Conservation (phyloP, 2,888 invertebrate genomes). For the Spisula solida region DNA sequence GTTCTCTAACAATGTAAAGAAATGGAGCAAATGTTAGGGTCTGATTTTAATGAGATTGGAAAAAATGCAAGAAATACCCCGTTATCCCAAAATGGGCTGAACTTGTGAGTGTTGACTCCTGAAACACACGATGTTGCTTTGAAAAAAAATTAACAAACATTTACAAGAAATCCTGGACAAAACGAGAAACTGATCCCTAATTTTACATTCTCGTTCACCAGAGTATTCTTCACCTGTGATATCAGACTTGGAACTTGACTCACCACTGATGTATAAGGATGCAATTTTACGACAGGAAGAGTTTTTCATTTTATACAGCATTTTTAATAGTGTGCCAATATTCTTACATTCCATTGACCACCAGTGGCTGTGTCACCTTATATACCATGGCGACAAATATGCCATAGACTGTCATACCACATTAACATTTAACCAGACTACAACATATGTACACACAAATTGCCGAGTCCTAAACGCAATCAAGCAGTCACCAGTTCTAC, state of each 20-base stretch:
- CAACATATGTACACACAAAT: too few relatives aligned
- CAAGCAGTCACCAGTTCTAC: too few relatives aligned
- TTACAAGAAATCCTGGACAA: constrained; percentile 21
- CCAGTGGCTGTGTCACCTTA: background rate
- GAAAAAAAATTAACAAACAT: constrained; percentile 54
- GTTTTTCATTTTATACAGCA: constrained; percentile 20
- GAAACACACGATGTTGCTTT: constrained; percentile 75
- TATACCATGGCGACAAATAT: background rate
- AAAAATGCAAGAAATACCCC: constrained; percentile 70
- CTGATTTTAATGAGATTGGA: too few relatives aligned
- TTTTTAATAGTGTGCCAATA: background rate
- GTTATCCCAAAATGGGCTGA: constrained; percentile 78
- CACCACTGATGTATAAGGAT: too few relatives aligned
- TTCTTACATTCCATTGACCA: background rate
- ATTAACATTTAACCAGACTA: background rate
- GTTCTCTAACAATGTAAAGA: too few relatives aligned
- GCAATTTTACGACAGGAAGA: background rate
- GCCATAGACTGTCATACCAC: background rate
- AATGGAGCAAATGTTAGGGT: too few relatives aligned
- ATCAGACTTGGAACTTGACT: too few relatives aligned
- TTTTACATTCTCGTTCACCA: background rate
- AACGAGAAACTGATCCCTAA: constrained; percentile 1
- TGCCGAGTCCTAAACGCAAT: too few relatives aligned
- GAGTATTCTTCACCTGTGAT: too few relatives aligned
- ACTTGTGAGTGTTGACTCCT: constrained; percentile 80